These are phyloP conservation scores for Caenorhabditis macrosperma DNA, from an alignment of 2,888 invertebrate species.

Conservation along the genomic window DNA sequence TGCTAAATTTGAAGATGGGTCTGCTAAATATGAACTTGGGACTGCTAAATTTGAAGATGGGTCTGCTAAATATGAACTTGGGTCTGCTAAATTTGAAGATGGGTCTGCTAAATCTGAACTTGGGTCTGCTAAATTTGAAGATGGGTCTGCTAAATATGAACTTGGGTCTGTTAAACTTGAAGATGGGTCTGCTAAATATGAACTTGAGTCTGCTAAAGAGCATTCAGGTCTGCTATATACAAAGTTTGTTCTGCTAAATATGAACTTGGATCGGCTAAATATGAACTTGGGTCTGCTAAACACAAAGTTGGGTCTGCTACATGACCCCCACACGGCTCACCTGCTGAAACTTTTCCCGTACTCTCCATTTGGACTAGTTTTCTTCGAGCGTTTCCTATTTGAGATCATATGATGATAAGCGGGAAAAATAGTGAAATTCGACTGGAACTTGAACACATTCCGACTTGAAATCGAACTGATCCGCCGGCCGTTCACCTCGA, in stretches of 20 bases:
- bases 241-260: not conserved
- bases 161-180: too few species aligned
- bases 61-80: too few species aligned
- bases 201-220: not conserved
- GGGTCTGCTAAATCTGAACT: too few species aligned
- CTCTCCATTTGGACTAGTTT: conserved; percentile 85
- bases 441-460: conserved; percentile 89
- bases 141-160: too few species aligned
- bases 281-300: too few species aligned
- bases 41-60: too few species aligned
- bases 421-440: conserved; percentile 41
- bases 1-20: too few species aligned
- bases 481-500: not conserved
- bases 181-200: too few species aligned
- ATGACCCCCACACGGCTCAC: conserved; percentile 51
- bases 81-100: too few species aligned
- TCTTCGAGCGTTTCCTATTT: conserved; percentile 83
- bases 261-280: not conserved
- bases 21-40: too few species aligned
- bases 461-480: conserved; percentile 83
- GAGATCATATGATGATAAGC: conserved; percentile 60
- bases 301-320: too few species aligned
- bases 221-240: conserved; percentile 1
- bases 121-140: too few species aligned
- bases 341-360: conserved; percentile 87